Conservation (phyloP, 2,888 invertebrate genomes). For the Eremobia ochroleuca region DNA sequence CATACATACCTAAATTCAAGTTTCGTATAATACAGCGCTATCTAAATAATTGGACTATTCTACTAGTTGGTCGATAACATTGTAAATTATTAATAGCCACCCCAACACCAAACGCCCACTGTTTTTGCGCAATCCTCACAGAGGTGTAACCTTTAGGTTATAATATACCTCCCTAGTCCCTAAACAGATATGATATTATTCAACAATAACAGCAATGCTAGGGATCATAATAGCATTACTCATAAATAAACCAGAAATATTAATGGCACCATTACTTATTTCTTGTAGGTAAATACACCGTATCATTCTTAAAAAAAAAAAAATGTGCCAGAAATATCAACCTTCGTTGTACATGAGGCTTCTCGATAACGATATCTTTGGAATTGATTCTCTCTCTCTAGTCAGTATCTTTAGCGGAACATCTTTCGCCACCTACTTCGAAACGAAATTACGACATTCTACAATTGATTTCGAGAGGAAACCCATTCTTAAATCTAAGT, state of each 20-base stretch:
- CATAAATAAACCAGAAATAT: constrained; percentile 29
- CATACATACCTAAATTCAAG: background rate
- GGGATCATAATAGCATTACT: constrained; percentile 19
- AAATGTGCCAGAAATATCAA: constrained; percentile 8
- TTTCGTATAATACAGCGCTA: constrained; percentile 8
- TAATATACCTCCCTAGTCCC: constrained; percentile 7
- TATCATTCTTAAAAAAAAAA: background rate
- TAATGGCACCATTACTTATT: constrained; percentile 2
- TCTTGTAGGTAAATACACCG: background rate
- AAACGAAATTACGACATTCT: constrained; percentile 43
- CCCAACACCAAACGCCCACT: constrained; percentile 57
- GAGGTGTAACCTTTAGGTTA: constrained; percentile 23
- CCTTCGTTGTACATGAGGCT: background rate
- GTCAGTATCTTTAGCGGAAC: constrained; percentile 24
- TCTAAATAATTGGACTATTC: constrained; percentile 58
- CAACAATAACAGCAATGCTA: constrained; percentile 27
- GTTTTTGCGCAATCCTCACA: constrained; percentile 55
- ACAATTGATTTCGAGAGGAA: constrained; percentile 43
- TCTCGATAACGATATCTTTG: constrained; percentile 26
- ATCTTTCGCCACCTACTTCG: constrained; percentile 16
- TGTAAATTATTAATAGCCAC: constrained; percentile 64
- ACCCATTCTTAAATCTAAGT: constrained; percentile 64
- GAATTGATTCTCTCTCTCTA: constrained; percentile 9
- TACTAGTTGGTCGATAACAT: constrained; percentile 50
- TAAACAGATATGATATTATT: constrained; percentile 43